These are phyloP conservation scores for Sericinus montela DNA, from an alignment of 2,888 invertebrate species.

Conservation along the genomic window DNA sequence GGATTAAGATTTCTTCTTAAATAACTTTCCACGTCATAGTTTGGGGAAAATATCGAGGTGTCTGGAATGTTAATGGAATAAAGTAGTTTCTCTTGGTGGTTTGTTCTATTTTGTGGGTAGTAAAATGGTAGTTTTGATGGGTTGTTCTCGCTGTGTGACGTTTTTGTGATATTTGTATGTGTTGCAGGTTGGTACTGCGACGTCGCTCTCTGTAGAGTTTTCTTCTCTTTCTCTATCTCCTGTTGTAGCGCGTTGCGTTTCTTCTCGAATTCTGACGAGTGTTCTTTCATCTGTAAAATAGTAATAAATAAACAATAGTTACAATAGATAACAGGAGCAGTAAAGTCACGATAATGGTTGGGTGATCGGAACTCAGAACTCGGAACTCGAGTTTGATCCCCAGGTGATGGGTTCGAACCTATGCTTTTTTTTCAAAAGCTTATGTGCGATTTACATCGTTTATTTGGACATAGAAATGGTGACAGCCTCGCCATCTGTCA, in stretches of 20 bases:
- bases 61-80: slow-evolving; percentile 72
- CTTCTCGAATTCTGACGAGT: slow-evolving; percentile 64
- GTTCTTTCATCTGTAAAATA: slow-evolving; percentile 69
- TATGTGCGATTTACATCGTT: no score
- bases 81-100: slow-evolving; percentile 33
- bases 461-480: no score
- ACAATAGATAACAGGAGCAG: no score
- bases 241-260: slow-evolving; percentile 69
- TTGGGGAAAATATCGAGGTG: slow-evolving; percentile 55
- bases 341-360: no score
- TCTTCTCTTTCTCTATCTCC: slow-evolving; percentile 62
- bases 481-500: no score
- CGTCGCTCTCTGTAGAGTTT: slow-evolving; percentile 35
- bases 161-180: slow-evolving; percentile 40
- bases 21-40: slow-evolving; percentile 65
- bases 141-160: slow-evolving; percentile 27
- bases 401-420: no score
- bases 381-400: no score
- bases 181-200: slow-evolving; percentile 19
- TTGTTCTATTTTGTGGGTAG: slow-evolving; percentile 48
- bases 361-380: no score
- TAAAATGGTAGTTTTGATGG: slow-evolving; percentile 55
- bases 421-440: no score
- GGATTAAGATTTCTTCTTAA: slow-evolving; percentile 59
- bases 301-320: no score